Conservation (phyloP, 2,888 invertebrate species). For the Hofmannophila pseudospretella region DNA sequence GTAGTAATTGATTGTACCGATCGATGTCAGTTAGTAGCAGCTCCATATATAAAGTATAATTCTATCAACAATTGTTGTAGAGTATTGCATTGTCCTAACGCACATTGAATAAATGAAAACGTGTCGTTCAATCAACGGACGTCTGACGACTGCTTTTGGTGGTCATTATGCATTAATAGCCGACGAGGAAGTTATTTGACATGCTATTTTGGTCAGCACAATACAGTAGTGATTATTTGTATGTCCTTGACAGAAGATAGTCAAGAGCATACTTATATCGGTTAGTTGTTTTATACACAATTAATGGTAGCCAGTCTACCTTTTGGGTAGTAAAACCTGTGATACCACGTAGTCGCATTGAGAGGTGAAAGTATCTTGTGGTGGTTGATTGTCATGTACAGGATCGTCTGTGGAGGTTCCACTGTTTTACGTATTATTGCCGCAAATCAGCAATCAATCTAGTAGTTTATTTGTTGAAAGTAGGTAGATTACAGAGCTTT, state of each 20-base stretch:
- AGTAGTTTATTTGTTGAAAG: no score
- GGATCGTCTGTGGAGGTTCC: no score
- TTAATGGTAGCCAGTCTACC: no score
- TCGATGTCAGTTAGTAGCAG: slow-evolving; percentile 44
- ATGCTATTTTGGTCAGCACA: slow-evolving; percentile 22
- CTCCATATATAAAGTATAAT: slow-evolving; percentile 41
- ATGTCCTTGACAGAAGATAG: neutral
- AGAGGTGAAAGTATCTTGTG: no score
- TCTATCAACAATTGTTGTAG: slow-evolving; percentile 36
- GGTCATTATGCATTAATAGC: slow-evolving; percentile 17
- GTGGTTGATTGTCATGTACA: no score
- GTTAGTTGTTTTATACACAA: no score
- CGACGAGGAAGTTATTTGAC: slow-evolving; percentile 28
- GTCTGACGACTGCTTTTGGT: slow-evolving; percentile 14
- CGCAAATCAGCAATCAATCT: no score
- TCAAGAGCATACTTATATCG: neutral
- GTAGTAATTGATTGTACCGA: slow-evolving; percentile 64
- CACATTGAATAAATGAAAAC: slow-evolving; percentile 31
- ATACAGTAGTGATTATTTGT: neutral
- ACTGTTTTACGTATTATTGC: no score
- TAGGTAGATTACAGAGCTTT: no score
- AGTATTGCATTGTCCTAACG: slow-evolving; percentile 21
- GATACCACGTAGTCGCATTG: no score
- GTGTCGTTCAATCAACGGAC: slow-evolving; percentile 22
- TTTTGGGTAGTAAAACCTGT: no score